A percentile compares a stretch with the other conserved stretches of the same genome.
These are phyloP conservation scores for Helicoverpa armigera DNA, from an alignment of 1,140 invertebrate species.

Conservation along the genomic window DNA sequence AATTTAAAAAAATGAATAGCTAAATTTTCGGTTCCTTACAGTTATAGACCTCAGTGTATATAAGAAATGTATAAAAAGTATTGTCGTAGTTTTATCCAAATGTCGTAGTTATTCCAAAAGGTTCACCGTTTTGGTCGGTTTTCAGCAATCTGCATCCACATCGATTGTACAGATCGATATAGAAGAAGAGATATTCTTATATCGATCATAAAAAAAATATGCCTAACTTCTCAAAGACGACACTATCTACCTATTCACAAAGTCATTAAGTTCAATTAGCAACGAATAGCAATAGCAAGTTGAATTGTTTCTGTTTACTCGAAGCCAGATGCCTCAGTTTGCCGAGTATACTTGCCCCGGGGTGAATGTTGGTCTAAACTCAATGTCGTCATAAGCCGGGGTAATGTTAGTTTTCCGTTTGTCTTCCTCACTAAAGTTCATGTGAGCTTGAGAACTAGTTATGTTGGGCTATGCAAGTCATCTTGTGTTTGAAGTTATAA, in stretches of 20 bases:
- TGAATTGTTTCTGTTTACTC: slow-evolving; percentile 27
- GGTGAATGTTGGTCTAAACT: slow-evolving; percentile 60
- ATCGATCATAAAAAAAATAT: too few relatives aligned
- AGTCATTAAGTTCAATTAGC: slow-evolving; percentile 31
- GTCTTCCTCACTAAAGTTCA: slow-evolving; percentile 61
- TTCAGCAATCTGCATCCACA: too few relatives aligned
- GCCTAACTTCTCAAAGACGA: too few relatives aligned
- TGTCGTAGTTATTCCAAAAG: too few relatives aligned
- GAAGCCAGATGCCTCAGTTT: slow-evolving; percentile 50
- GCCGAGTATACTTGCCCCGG: slow-evolving; percentile 57
- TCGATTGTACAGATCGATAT: too few relatives aligned
- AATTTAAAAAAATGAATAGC: too few relatives aligned
- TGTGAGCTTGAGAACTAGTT: slow-evolving; percentile 38
- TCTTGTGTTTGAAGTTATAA: slow-evolving; percentile 10
- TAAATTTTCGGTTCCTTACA: too few relatives aligned
- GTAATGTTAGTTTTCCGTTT: slow-evolving; percentile 61
- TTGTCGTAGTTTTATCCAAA: too few relatives aligned
- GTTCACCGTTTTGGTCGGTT: too few relatives aligned
- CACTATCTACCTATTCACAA: neutral
- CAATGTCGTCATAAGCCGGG: slow-evolving; percentile 67
- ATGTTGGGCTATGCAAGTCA: slow-evolving; percentile 14
- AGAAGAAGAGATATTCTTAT: too few relatives aligned
- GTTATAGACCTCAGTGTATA: too few relatives aligned
- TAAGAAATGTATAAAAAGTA: too few relatives aligned
- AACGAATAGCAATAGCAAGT: slow-evolving; percentile 41